Evolutionary conservation across 2,797 vertebrate genomes (phyloP).

Genomic region (Parambassis ranga): DNA sequence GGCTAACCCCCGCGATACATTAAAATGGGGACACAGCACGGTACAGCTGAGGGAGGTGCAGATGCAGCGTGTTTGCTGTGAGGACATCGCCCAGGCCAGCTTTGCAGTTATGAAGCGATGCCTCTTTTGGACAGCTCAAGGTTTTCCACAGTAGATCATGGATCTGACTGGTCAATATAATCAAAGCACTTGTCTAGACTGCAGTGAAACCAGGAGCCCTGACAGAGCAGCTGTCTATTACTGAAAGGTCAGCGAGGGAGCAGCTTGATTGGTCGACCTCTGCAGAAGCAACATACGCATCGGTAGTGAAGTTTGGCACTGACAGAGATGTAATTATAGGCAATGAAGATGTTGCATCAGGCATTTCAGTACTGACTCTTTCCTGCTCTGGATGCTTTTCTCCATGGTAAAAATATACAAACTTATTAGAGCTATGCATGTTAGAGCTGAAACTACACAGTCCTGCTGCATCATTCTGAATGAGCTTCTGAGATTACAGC

Average conservation of each 20-base stretch:
- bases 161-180: constrained; percentile 52
- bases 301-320: not conserved
- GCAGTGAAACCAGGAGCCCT: constrained; percentile 24
- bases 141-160: constrained; percentile 48
- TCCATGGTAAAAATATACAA: not conserved
- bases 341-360: not conserved
- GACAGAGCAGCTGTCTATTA: constrained; percentile 40
- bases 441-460: not conserved
- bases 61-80: constrained; percentile 1
- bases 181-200: constrained; percentile 48
- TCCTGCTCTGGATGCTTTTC: not conserved
- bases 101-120: constrained; percentile 39
- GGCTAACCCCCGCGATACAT: constrained; percentile 16
- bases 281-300: not conserved
- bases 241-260: constrained; percentile 57
- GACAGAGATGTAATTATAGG: not conserved
- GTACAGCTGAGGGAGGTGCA: not conserved
- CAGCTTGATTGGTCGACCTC: constrained; percentile 8
- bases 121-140: constrained; percentile 41
- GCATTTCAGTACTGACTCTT: not conserved
- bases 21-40: constrained; percentile 29
- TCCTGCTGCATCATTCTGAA: not conserved
- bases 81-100: not conserved
- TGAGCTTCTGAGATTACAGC: not conserved
- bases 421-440: not conserved